Evolutionary conservation across 37 sponge, comb jelly and placozoan species (phyloP).

Genomic region (Chondrilla cf. caribensis): DNA sequence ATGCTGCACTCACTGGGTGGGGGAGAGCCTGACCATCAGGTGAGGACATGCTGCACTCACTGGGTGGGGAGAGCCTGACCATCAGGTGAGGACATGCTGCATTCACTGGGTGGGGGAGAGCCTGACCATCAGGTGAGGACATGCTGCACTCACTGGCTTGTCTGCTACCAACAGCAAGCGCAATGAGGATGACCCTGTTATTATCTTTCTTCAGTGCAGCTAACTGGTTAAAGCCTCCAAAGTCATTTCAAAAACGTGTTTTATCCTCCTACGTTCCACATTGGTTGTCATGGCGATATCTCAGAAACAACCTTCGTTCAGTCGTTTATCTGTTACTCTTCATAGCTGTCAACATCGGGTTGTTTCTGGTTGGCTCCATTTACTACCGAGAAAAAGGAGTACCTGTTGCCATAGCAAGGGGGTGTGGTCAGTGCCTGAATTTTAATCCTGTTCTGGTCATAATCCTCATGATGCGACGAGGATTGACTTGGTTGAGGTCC

Average conservation of each 20-base stretch:
- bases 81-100: too few species aligned
- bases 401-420: conserved; percentile 62
- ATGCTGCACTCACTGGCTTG: too few species aligned
- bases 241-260: conserved; percentile 11
- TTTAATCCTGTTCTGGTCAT: conserved; percentile 69
- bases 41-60: too few species aligned
- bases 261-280: conserved; percentile 32
- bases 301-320: conserved; percentile 60
- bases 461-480: conserved; percentile 67
- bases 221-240: conserved; percentile 80
- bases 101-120: too few species aligned
- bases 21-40: too few species aligned
- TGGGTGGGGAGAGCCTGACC: too few species aligned
- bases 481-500: conserved; percentile 70
- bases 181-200: too few species aligned
- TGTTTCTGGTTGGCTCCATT: conserved; percentile 56
- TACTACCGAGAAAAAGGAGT: conserved; percentile 30
- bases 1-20: too few species aligned
- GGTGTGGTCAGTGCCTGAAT: conserved; percentile 78
- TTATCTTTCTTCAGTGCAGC: conserved; percentile 65
- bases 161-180: background rate
- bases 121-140: too few species aligned
- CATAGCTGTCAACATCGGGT: conserved; percentile 36
- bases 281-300: conserved; percentile 54
- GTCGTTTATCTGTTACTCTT: conserved; percentile 38